Percentiles rank a stretch among this genome's conserved stretches.
phyloP scores from a whole-genome alignment of 1,140 invertebrate genomes.

The Eueides isabella region DNA sequence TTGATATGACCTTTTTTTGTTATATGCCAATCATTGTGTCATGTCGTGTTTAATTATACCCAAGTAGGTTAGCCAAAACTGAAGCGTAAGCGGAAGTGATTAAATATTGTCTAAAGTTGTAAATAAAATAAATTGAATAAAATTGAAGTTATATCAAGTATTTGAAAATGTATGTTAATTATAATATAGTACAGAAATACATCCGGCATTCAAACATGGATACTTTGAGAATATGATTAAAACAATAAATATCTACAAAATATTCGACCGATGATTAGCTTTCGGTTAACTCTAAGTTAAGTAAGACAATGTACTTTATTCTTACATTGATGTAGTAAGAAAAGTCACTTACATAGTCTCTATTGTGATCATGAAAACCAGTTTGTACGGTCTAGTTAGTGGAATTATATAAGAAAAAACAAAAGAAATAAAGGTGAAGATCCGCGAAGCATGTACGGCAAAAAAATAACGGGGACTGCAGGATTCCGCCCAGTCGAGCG shows the following conservation, averaged over 20 bases:
- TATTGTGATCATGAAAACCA: conserved; percentile 38
- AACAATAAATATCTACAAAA: neutral
- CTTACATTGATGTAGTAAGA: conserved; percentile 21
- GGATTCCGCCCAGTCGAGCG: conserved; percentile 57
- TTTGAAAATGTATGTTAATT: neutral
- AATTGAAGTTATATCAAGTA: neutral
- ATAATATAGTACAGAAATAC: neutral
- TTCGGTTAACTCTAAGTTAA: neutral
- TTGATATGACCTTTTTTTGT: neutral
- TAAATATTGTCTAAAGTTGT: neutral
- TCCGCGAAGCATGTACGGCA: conserved; percentile 61
- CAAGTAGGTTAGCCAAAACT: neutral
- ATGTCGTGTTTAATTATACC: conserved; percentile 16
- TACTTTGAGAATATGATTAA: neutral
- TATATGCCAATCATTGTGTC: conserved; percentile 15
- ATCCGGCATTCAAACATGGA: neutral
- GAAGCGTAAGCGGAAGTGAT: conserved; percentile 11
- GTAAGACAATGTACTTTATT: conserved; percentile 21
- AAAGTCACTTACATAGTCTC: conserved; percentile 20
- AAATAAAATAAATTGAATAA: neutral
- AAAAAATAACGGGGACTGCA: conserved; percentile 69
- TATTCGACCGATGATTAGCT: neutral
- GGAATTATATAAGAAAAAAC: conserved; percentile 43
- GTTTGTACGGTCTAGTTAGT: conserved; percentile 35
- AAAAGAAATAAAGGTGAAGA: conserved; percentile 57